A percentile compares a stretch with the other conserved stretches of the same genome.
Evolutionary conservation across 2,113 vertebrate species (phyloP).

Genomic region (human (Homo sapiens)): DNA sequence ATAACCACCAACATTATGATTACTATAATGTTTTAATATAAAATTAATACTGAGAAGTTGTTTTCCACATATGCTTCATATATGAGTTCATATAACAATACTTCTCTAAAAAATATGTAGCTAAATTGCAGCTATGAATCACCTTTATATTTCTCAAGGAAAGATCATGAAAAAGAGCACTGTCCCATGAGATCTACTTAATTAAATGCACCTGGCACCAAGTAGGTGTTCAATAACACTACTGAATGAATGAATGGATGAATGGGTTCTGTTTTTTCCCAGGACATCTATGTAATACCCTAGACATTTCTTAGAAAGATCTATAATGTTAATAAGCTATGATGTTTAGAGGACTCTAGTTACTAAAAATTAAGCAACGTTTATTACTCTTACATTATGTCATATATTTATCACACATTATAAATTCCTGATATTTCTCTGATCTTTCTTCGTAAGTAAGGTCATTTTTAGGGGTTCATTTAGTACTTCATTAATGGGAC

Average conservation of each 20-base stretch:
- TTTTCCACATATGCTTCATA: neutral
- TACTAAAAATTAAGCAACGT: conserved; percentile 5
- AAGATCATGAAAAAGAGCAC: neutral
- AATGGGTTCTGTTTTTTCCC: neutral
- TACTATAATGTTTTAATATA: neutral
- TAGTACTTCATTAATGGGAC: neutral
- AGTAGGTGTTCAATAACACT: neutral
- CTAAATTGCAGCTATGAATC: conserved; percentile 13
- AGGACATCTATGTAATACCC: neutral
- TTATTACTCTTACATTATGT: neutral
- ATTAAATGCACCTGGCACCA: neutral
- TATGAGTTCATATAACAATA: neutral
- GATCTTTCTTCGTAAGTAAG: neutral
- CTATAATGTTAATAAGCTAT: neutral
- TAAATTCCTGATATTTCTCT: neutral
- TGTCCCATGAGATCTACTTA: neutral
- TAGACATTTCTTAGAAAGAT: neutral
- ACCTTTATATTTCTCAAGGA: neutral
- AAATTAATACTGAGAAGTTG: neutral
- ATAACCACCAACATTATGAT: neutral
- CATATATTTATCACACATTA: neutral
- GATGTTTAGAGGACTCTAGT: neutral
- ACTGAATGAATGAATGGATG: neutral
- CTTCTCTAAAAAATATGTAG: neutral
- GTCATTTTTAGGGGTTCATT: neutral